phyloP scores from a whole-genome alignment of 2,113 vertebrate species.

The Lasiurus borealis region DNA sequence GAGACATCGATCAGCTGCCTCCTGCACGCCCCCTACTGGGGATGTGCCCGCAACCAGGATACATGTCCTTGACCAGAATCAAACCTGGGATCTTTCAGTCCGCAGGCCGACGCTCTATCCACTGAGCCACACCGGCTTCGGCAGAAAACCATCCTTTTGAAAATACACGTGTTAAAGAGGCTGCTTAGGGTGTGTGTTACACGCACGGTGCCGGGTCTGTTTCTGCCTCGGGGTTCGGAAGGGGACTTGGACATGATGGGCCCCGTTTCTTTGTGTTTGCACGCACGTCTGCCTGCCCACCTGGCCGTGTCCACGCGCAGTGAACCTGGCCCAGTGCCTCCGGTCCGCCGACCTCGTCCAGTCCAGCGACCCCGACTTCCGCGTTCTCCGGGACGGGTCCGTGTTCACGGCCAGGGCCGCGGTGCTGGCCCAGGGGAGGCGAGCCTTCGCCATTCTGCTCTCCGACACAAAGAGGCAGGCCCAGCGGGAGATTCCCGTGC shows the following conservation, averaged over 20 bases:
- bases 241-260: neutral
- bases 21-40: too few relatives aligned
- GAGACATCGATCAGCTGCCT: too few relatives aligned
- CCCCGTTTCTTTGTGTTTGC: neutral
- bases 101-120: too few relatives aligned
- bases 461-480: slow-evolving; percentile 73
- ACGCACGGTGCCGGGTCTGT: neutral
- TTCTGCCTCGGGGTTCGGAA: neutral
- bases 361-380: slow-evolving; percentile 85
- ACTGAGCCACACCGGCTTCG: too few relatives aligned
- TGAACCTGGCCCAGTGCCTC: slow-evolving; percentile 86
- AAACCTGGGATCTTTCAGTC: too few relatives aligned
- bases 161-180: neutral
- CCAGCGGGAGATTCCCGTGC: slow-evolving; percentile 86
- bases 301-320: slow-evolving; percentile 78
- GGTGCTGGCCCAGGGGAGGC: slow-evolving; percentile 83
- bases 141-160: neutral
- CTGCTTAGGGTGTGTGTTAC: neutral
- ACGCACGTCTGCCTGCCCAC: neutral
- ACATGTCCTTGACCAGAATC: too few relatives aligned
- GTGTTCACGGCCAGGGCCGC: slow-evolving; percentile 81
- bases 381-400: slow-evolving; percentile 86
- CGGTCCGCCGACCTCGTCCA: slow-evolving; percentile 79
- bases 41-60: too few relatives aligned
- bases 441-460: slow-evolving; percentile 87